phyloP scores from a whole-genome alignment of 1,140 invertebrate species.

The Maconellicoccus hirsutus region DNA sequence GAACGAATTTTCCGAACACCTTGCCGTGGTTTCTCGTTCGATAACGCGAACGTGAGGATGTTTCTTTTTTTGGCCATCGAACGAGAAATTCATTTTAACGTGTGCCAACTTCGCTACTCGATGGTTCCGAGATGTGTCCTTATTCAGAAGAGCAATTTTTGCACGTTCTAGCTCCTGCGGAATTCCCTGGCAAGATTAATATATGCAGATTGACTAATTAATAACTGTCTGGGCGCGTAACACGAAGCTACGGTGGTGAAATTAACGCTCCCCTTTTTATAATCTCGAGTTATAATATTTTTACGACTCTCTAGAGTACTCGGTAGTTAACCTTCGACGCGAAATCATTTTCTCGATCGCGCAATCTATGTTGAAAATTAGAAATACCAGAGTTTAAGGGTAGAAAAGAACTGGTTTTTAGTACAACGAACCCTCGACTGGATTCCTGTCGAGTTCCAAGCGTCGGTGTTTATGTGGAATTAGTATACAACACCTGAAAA shows the following conservation, averaged over 20 bases:
- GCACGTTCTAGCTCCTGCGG: no score
- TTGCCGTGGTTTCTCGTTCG: no score
- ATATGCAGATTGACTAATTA: neutral
- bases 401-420: constrained; percentile 9
- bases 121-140: no score
- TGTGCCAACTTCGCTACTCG: no score
- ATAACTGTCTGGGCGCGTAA: neutral
- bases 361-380: no score
- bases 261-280: neutral
- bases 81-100: neutral
- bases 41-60: neutral
- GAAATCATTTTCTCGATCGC: neutral
- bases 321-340: neutral
- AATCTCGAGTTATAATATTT: neutral
- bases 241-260: neutral
- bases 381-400: neutral
- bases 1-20: no score
- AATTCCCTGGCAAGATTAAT: neutral
- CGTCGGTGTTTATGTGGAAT: no score
- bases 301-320: neutral
- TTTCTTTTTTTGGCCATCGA: neutral
- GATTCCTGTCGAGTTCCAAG: no score
- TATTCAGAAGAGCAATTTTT: no score
- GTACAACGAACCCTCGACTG: neutral
- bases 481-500: neutral